These are phyloP conservation scores for Akabosia matsudoensis DNA, from an alignment of 1,140 invertebrate genomes.

Conservation along the genomic window DNA sequence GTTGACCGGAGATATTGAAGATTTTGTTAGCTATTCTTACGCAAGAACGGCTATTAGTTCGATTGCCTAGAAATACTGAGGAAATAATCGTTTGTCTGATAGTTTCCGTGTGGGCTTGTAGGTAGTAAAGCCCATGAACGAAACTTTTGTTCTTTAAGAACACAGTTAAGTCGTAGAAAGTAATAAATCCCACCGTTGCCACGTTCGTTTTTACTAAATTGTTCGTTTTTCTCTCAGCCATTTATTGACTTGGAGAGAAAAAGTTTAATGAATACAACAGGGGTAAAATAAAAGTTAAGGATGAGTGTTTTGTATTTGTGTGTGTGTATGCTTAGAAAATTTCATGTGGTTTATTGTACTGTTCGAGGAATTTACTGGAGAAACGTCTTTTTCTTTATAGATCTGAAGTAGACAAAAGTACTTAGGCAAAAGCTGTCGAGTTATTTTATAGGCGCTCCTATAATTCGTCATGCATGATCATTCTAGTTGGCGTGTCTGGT, in stretches of 20 bases:
- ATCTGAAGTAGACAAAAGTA: not conserved
- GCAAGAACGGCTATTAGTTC: constrained; percentile 17
- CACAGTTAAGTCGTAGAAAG: too few species aligned
- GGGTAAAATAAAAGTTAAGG: not conserved
- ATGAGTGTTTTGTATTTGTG: not conserved
- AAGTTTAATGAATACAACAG: not conserved
- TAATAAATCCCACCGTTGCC: constrained; percentile 19
- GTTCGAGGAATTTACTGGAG: too few species aligned
- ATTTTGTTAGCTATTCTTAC: constrained; percentile 16
- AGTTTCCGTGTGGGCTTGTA: not conserved
- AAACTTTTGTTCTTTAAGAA: too few species aligned
- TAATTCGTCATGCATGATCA: too few species aligned
- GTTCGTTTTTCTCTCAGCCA: too few species aligned
- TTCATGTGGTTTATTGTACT: too few species aligned
- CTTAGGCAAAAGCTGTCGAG: not conserved
- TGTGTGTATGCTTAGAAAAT: too few species aligned
- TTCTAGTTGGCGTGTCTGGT: not conserved
- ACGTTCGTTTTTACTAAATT: constrained; percentile 3
- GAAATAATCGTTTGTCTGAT: constrained; percentile 5
- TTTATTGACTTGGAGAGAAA: too few species aligned
- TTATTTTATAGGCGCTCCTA: not conserved
- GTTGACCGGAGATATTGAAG: constrained; percentile 15
- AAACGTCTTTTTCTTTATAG: not conserved
- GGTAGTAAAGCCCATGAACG: not conserved
- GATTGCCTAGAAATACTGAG: constrained; percentile 6